A percentile compares a stretch with the other conserved stretches of the same genome.
These are phyloP conservation scores for Hylaeus volcanicus DNA, from an alignment of 1,140 invertebrate genomes.

Conservation along the genomic window DNA sequence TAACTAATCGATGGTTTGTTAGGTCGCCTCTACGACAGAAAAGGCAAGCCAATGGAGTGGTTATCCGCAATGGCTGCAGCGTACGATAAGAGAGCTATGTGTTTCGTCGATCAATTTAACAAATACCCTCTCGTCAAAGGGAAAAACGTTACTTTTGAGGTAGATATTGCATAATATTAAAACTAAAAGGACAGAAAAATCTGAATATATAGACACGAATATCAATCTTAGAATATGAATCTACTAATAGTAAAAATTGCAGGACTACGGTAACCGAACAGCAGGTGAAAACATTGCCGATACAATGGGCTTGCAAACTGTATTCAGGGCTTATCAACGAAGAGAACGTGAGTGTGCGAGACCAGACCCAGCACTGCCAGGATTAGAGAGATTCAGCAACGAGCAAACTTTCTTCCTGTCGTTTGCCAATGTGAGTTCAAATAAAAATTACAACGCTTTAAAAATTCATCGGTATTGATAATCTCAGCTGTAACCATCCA, in stretches of 20 bases:
- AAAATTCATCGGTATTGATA: not conserved
- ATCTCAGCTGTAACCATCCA: too few relatives aligned
- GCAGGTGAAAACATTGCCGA: constrained; percentile 54
- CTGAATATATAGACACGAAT: not conserved
- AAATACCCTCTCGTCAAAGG: constrained; percentile 27
- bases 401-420: constrained; percentile 54
- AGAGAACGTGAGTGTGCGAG: constrained; percentile 38
- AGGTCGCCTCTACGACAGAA: constrained; percentile 38
- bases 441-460: not conserved
- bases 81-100: constrained; percentile 33
- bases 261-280: constrained; percentile 55
- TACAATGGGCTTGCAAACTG: constrained; percentile 47
- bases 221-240: too few relatives aligned
- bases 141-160: constrained; percentile 14
- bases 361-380: constrained; percentile 32
- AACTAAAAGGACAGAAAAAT: not conserved
- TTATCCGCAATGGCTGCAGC: constrained; percentile 42
- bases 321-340: constrained; percentile 47
- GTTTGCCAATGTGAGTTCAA: constrained; percentile 37
- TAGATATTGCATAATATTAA: not conserved
- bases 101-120: constrained; percentile 52
- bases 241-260: constrained; percentile 5
- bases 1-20: not conserved
- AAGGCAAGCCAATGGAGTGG: constrained; percentile 42
- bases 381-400: constrained; percentile 28